Evolutionary conservation across 2,797 vertebrate species (phyloP), one percentile per base, ranked within the genome.

Genomic region (Erithacus rubecula): DNA sequence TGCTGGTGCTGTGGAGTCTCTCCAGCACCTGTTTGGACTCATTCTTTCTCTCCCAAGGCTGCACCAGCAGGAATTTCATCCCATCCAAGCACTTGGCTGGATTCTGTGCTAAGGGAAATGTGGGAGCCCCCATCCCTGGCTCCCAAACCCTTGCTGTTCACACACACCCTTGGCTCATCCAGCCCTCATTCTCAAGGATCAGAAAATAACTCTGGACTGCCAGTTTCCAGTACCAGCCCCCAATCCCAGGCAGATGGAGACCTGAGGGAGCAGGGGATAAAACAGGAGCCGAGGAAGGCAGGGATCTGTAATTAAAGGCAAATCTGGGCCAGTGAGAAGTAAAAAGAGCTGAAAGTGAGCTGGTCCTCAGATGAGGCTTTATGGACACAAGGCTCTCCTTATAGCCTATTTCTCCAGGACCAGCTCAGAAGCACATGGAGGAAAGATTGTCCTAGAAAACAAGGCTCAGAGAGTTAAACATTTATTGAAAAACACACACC

Each of bases 81-180:
- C 63, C 24, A 4, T 32, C 23, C 19, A 34, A 64, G 37, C 0
- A 0, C 60, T 75, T 47, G 67, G 75, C 44, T n/a, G 27, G 20
- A 8, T 64, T 70, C 49, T 0, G 0, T 1, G 2, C 37, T 29
- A 2, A 14, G 32, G 53, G 77, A 71, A 49, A 27, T 1, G 10
- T 18, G 22, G 43, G 72, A 83, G 37, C n/a, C 41, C 23, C 32
- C 43, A 10, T 2, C 23, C 27, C 52, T 5, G n/a, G 9, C 26
- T 89, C 63, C 43, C 3, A 2, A 14, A 8, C 7, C 46, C 10
- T 29, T 19, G 18, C 51, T 58, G n/a, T 26, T 67, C 68, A 46
- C 71, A 69, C 59, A 53, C 12, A 10, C 1, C 0, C 71, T 67
- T 52, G 63, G 10, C 63, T 53, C 22, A 9, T 41, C 41, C 79